Conservation (phyloP, 2,113 vertebrate genomes). For the Elephantulus edwardii region DNA sequence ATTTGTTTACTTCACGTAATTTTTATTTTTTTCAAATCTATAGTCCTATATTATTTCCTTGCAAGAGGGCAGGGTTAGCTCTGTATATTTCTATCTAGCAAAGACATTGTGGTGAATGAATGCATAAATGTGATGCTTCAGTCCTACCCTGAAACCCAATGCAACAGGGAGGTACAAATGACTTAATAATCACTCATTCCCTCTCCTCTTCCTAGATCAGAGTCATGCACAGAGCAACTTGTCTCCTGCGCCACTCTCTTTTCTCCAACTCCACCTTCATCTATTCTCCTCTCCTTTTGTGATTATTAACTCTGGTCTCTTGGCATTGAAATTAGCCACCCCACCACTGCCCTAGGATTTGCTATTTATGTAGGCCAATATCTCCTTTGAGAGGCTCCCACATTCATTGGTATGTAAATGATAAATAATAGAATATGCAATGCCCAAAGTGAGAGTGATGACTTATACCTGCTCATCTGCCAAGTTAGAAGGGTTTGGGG, state of each 20-base stretch:
- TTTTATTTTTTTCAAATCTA: background rate
- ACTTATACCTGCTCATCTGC: constrained; percentile 65
- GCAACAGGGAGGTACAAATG: background rate
- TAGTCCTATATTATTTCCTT: background rate
- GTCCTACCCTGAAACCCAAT: background rate
- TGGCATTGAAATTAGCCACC: background rate
- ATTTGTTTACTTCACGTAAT: background rate
- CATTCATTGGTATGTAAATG: constrained; percentile 74
- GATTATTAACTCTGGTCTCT: background rate
- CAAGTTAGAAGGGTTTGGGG: constrained; percentile 63
- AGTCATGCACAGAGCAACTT: background rate
- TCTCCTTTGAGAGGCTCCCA: constrained; percentile 48
- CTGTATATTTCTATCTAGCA: background rate
- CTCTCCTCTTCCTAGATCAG: background rate
- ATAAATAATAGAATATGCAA: constrained; percentile 75
- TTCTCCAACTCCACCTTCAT: background rate
- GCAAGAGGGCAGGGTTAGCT: background rate
- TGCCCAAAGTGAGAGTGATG: constrained; percentile 42
- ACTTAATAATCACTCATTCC: background rate
- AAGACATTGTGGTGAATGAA: background rate
- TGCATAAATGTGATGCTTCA: background rate
- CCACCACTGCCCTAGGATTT: background rate
- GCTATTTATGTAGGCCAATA: background rate
- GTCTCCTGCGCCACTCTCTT: background rate
- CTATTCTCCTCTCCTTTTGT: background rate